A percentile compares a stretch with the other conserved stretches of the same genome.
Evolutionary conservation across 2,113 vertebrate genomes (phyloP).

Genomic region (western clawed frog (Xenopus tropicalis)): UCB_Xtro_10.0 CM004443.2:23373501-23374000

Average conservation of each 20-base stretch:
- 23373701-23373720: background rate
- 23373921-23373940: too few relatives aligned
- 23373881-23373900: too few relatives aligned
- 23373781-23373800: background rate
- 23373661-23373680: constrained; percentile 10
- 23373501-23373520: background rate
- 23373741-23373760: background rate
- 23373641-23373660: background rate
- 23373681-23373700: constrained; percentile 10
- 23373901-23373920: too few relatives aligned
- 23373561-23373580: background rate
- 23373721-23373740: background rate
- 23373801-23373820: background rate
- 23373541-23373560: background rate
- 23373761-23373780: background rate
- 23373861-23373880: too few relatives aligned
- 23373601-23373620: constrained; percentile 11
- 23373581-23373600: background rate
- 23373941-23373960: too few relatives aligned
- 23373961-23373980: too few relatives aligned
- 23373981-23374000: too few relatives aligned
- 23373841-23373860: too few relatives aligned
- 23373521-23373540: background rate
- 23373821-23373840: too few relatives aligned
- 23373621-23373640: constrained; percentile 16